Evolutionary conservation across 2,113 vertebrate genomes (phyloP).

Genomic region (Cyprinodon tularosa): DNA sequence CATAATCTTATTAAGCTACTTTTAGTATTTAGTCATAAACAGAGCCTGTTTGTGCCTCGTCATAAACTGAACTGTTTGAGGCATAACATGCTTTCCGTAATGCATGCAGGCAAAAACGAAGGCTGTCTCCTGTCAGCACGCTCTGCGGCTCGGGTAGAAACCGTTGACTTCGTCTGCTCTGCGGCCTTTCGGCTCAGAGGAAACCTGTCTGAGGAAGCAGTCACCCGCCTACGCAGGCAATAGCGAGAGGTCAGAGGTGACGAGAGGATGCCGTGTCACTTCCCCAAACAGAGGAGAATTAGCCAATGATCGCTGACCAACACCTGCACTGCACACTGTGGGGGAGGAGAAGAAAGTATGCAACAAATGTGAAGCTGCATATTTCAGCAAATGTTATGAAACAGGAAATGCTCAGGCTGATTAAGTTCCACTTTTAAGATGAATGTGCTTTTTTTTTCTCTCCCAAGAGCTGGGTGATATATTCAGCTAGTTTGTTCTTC

Average conservation of each 20-base stretch:
- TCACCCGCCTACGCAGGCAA: neutral
- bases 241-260: conserved; percentile 9
- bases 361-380: neutral
- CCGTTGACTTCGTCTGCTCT: neutral
- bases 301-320: neutral
- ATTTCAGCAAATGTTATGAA: conserved; percentile 25
- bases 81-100: neutral
- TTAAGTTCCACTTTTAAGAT: conserved; percentile 39
- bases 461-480: neutral
- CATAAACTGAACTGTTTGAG: neutral
- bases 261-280: conserved; percentile 18
- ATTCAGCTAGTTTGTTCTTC: neutral
- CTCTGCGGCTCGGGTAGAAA: neutral
- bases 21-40: neutral
- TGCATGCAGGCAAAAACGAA: neutral
- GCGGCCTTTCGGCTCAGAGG: conserved; percentile 4
- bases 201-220: conserved; percentile 45
- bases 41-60: neutral
- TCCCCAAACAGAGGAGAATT: conserved; percentile 39
- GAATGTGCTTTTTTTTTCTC: neutral
- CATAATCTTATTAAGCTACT: neutral
- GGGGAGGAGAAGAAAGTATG: neutral
- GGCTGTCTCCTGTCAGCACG: neutral
- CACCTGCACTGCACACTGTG: neutral
- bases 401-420: conserved; percentile 10